These are phyloP conservation scores for Mylabris phalerata DNA, from an alignment of 1,140 invertebrate species.

Conservation along the genomic window DNA sequence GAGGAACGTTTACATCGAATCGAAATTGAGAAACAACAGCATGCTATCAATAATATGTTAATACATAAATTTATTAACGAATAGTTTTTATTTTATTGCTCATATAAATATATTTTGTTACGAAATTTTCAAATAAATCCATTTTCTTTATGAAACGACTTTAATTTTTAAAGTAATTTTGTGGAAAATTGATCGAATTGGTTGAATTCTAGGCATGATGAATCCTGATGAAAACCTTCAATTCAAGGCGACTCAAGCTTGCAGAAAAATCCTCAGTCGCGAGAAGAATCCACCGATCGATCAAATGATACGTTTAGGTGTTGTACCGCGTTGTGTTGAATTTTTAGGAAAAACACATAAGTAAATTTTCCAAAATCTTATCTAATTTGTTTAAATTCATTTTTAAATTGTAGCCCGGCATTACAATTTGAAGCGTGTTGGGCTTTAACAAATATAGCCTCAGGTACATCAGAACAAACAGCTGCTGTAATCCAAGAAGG, in stretches of 20 bases:
- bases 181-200: too few species aligned
- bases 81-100: too few species aligned
- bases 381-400: background rate
- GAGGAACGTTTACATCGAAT: too few species aligned
- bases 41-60: too few species aligned
- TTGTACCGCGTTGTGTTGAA: constrained; percentile 78
- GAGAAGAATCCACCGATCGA: constrained; percentile 94
- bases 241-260: constrained; percentile 63
- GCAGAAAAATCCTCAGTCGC: constrained; percentile 83
- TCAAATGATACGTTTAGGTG: constrained; percentile 75
- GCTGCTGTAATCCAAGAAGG: constrained; percentile 76
- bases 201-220: constrained; percentile 46
- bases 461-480: constrained; percentile 87
- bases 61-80: too few species aligned
- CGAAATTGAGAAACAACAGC: too few species aligned
- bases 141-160: too few species aligned
- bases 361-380: constrained; percentile 46
- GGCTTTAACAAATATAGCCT: constrained; percentile 98
- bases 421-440: constrained; percentile 97
- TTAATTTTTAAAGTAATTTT: too few species aligned
- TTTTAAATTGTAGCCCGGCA: constrained; percentile 55
- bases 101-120: too few species aligned
- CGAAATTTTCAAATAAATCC: background rate
- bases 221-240: constrained; percentile 54
- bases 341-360: constrained; percentile 65